Evolutionary conservation across 2,797 vertebrate species (phyloP), one percentile per base, ranked within the genome.

Genomic region (Smutsia temminckii): DNA sequence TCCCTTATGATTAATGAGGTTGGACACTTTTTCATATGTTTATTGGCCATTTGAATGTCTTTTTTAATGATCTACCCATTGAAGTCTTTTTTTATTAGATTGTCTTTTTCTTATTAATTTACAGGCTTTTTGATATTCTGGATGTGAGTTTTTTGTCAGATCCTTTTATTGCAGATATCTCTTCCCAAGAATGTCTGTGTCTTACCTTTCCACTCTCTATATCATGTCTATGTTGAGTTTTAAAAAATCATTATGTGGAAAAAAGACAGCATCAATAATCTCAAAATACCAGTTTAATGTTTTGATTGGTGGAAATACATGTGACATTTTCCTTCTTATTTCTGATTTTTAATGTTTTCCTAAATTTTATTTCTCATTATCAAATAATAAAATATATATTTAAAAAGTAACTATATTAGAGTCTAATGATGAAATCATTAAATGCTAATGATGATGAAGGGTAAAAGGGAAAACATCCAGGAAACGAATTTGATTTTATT

Each of bases 401-500:
- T 63, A 49, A 93, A 86, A 64, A 81, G 23, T 16, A 66, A 93
- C 63, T 59, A 61, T 34, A 88, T 53, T 89, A 64, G 40, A 74
- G 9, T 12, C 49, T 49, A 72, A 51, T 42, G 71, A 59, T 51
- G 46, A 79, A 69, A 77, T 87, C 21, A 68, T 77, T 68, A 75
- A 69, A 61, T 95, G 20, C 16, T 53, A 57, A 49, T 63, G 42
- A 42, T 37, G 16, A 69, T 61, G 27, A 83, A 91, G 74, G 25
- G 29, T 63, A 83, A 34, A 87, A 84, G 59, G 25, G 10, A 75
- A 74, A 84, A 59, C 74, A 89, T 63, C 12, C 68, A 75, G 66
- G 27, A 61, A 81, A 89, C 46, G 66, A 90, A 63, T 55, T 63
- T 91, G 21, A 80, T 94, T 63, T 93, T 55, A n/a, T 63, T 25